phyloP scores from a whole-genome alignment of 2,113 vertebrate genomes.

The Mus pahari region DNA sequence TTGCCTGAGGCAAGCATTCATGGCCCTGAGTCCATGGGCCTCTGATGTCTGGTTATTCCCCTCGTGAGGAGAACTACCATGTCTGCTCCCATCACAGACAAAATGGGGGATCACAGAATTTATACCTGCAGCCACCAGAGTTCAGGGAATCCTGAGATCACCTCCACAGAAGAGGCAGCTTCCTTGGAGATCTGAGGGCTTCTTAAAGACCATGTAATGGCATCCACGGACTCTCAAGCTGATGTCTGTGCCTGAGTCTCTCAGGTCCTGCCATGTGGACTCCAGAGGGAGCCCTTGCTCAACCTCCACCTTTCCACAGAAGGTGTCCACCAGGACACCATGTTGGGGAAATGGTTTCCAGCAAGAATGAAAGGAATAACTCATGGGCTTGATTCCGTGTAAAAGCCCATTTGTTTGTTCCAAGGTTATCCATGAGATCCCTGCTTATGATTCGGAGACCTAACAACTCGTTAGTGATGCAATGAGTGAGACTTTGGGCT shows the following conservation, averaged over 20 bases:
- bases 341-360: neutral
- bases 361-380: neutral
- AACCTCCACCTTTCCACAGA: accelerated
- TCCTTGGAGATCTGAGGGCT: neutral
- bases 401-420: conserved; percentile 67
- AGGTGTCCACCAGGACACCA: neutral
- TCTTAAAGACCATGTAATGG: accelerated
- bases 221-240: accelerated
- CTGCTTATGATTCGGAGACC: conserved; percentile 47
- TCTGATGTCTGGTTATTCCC: neutral
- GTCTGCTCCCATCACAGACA: accelerated
- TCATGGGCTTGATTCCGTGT: conserved; percentile 67
- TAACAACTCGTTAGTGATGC: neutral
- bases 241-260: neutral
- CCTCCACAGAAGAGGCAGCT: neutral
- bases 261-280: neutral
- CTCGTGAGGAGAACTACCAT: too few relatives aligned
- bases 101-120: neutral
- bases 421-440: conserved; percentile 54
- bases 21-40: neutral
- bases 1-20: too few relatives aligned
- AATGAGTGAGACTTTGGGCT: neutral
- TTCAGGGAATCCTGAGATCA: neutral
- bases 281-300: too few relatives aligned
- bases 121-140: neutral